Evolutionary conservation across 2,113 vertebrate species (phyloP), one percentile per base, ranked within the genome.

Genomic region (Ceratotherium simum): DNA sequence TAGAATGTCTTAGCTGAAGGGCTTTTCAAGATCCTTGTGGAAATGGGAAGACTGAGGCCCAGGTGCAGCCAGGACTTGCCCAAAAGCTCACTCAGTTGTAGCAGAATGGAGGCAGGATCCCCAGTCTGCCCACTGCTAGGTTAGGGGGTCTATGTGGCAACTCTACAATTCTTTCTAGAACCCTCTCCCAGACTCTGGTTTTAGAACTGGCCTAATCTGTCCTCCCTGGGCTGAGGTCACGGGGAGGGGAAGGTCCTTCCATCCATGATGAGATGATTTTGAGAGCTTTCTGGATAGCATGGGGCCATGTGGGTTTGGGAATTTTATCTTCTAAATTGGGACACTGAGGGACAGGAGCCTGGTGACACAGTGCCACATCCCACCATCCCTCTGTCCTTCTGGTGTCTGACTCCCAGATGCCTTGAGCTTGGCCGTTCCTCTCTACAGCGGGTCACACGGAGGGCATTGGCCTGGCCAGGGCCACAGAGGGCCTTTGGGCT

Each of bases 361-460:
- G 91, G 92, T 90, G 56, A 75, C 79, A n/a, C 46, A 5, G 13
- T 5, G 25, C 76, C 67, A 39, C 54, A 36, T 62, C 58, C 75
- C 36, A 14, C 25, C 56, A 11, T 62, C 54, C 46, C 85, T 64
- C 27, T 4, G 23, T 75, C 78, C 91, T 88, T 80, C 36, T 69
- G 7, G 20, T 21, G 17, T 84, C 29, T 65, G 92, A 84, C 48
- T 79, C 73, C 60, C 51, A 62, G 21, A 60, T 6, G 80, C 29
- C 54, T 65, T 76, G 79, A 78, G 46, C 90, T 79, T 62, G 16
- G 94, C 81, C n/a, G 39, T 92, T 90, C 62, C 84, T 90, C 78
- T 85, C 48, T 79, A 2, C 56, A 58, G 65, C 60, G 46, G 95
- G 92, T 96, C 97, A 97, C 5, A 8, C 82, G 83, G 94, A 97